Evolutionary conservation across 35 echinoderm and acorn worm species (phyloP).

Genomic region (Eucidaris tribuloides): DNA sequence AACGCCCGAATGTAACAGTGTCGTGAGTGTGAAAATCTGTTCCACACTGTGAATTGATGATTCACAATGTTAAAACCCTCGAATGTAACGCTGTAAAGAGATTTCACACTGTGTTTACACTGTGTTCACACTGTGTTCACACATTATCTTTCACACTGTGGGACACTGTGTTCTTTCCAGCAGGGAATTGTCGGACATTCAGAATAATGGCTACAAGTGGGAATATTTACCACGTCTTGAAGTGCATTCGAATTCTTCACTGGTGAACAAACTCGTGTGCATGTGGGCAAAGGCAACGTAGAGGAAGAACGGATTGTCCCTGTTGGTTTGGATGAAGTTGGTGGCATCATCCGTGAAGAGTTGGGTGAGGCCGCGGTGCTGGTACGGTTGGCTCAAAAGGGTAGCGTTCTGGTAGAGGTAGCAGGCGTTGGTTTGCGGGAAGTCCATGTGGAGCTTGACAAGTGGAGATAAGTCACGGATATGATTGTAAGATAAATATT

Average conservation of each 20-base stretch:
- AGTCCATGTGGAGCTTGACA: constrained; percentile 15
- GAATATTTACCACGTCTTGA: constrained; percentile 66
- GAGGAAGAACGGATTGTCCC: constrained; percentile 58
- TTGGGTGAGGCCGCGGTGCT: constrained; percentile 43
- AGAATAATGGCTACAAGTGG: too few relatives aligned
- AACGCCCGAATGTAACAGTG: too few relatives aligned
- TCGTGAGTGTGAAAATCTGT: too few relatives aligned
- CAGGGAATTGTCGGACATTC: too few relatives aligned
- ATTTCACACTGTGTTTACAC: too few relatives aligned
- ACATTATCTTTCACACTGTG: too few relatives aligned
- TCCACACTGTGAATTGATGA: too few relatives aligned
- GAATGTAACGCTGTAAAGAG: too few relatives aligned
- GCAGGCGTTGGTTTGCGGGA: background rate
- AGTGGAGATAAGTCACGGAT: too few relatives aligned
- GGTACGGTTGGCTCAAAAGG: constrained; percentile 18
- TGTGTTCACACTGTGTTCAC: too few relatives aligned
- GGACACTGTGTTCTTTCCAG: too few relatives aligned
- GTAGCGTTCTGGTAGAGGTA: constrained; percentile 6
- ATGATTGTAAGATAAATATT: background rate
- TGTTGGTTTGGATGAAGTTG: constrained; percentile 41
- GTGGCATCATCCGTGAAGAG: constrained; percentile 35
- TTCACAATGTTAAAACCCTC: too few relatives aligned
- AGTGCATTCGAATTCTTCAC: constrained; percentile 24
- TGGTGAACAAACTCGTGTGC: constrained; percentile 47
- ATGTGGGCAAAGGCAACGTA: constrained; percentile 53